Conservation (phyloP, 1,140 invertebrate species). For the Bombus cullumanus region DNA sequence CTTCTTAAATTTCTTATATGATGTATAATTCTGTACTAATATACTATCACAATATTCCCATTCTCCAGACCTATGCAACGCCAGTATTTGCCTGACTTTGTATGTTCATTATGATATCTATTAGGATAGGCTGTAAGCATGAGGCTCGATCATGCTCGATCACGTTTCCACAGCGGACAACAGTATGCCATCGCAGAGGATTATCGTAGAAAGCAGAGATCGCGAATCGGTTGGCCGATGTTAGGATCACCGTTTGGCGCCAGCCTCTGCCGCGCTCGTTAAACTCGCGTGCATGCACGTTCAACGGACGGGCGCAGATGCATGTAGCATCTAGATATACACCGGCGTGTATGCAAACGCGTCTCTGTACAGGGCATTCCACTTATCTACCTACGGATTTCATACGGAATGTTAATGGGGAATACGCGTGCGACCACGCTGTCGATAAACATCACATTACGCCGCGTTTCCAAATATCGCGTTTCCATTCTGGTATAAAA, state of each 20-base stretch:
- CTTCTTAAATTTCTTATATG: background rate
- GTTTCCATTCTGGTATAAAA: background rate
- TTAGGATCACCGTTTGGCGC: conserved; percentile 20
- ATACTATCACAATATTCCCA: background rate
- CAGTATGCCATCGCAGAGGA: background rate
- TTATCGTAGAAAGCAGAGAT: background rate
- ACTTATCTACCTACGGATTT: conserved; percentile 36
- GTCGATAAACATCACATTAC: conserved; percentile 1
- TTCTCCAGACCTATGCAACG: background rate
- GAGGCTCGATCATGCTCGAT: conserved; percentile 8
- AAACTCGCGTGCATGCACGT: conserved; percentile 39
- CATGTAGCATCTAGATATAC: conserved; percentile 29
- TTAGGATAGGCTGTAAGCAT: background rate
- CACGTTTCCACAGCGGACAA: background rate
- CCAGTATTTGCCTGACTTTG: background rate
- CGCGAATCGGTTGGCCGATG: background rate
- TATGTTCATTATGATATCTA: background rate
- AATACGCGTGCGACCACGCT: background rate
- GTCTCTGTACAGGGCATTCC: conserved; percentile 22
- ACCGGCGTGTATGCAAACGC: conserved; percentile 21
- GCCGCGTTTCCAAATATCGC: background rate
- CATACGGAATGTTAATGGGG: conserved; percentile 15
- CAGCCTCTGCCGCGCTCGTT: conserved; percentile 21
- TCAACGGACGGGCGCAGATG: background rate
- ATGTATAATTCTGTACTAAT: background rate